Base-by-base conservation (phyloP, 1,140 invertebrate genomes). In the Cyphomyrmex costatus region DNA sequence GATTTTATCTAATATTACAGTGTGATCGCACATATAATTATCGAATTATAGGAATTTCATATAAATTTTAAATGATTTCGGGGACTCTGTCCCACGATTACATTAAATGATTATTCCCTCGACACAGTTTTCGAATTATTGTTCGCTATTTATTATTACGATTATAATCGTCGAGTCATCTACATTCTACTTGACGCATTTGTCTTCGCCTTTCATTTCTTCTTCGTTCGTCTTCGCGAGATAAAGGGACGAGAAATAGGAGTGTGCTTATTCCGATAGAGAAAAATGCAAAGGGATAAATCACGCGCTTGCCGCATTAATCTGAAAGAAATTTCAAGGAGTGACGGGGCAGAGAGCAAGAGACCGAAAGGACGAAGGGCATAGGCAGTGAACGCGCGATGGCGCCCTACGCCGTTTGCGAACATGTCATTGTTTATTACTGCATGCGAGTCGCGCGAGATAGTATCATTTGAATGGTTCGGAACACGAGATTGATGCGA, bases 381-480 rank as follows among this genome's bases (percentile, higher is more conserved):
- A 30, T 33, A 53, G 51, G 58, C 30, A 60, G 71, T 36, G 65
- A 46, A 70, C 24, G 24, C 42, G 51, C 51, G 78, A 77, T 58
- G 53, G 68, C 49, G 71, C 65, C 68, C 73, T 68, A 19, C 68
- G 84, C 66, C 86, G 36, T 63, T 88, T 74, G 86, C 74, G 80
- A 80, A 78, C 86, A 61, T 89, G 86, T 79, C 74, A 83, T 89
- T 89, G 86, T 88, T 89, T 89, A 89, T 86, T 88, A 70, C 86
- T 63, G 36, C 66, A 73, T 63, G 36, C 66, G 80, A 89, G 76
- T 76, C 77, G 82, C 36, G 68, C 70, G 56, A 89, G 88, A 89
- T 89, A 83, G 84, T 89, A 89, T 89, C 88, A 77, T 89, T 89
- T 86, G 88, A 89, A 89, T 89, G 84, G 65, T 82, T 61, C 60